Conservation (phyloP, 2,113 vertebrate genomes). For the Brevimyrus niger region DNA sequence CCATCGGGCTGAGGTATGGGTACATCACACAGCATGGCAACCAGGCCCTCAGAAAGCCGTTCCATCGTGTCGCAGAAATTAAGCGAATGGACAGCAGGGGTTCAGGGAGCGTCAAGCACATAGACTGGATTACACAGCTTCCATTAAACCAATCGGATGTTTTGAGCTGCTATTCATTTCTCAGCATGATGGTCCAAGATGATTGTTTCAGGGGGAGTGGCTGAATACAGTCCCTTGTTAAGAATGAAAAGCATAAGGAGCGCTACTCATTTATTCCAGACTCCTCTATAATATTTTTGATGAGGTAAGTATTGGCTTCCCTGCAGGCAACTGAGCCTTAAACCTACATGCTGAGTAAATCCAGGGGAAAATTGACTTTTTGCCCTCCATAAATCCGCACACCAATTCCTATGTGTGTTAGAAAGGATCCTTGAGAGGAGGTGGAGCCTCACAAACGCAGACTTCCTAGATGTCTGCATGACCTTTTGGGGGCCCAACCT, state of each 20-base stretch:
- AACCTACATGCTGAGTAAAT: not conserved
- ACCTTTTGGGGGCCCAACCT: not conserved
- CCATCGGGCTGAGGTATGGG: not conserved
- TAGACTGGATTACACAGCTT: not conserved
- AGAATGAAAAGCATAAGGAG: not conserved
- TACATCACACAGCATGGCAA: not conserved
- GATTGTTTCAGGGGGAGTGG: not conserved
- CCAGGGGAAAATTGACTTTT: not conserved
- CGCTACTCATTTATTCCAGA: not conserved
- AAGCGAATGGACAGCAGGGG: not conserved
- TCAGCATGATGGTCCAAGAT: not conserved
- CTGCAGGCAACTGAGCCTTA: not conserved
- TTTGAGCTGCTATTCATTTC: not conserved
- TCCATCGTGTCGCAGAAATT: not conserved
- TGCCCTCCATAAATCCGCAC: not conserved
- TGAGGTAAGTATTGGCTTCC: constrained; percentile 7
- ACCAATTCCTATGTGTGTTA: not conserved
- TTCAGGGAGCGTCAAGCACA: not conserved
- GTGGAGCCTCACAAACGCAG: constrained; percentile 29
- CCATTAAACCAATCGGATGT: not conserved
- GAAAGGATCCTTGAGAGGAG: constrained; percentile 25
- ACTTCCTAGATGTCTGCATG: constrained; percentile 26
- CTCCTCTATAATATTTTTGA: not conserved
- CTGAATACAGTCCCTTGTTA: not conserved
- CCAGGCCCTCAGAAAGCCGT: not conserved